Evolutionary conservation across 1,140 invertebrate species (phyloP).

Genomic region (Brachionus koreanus): DNA sequence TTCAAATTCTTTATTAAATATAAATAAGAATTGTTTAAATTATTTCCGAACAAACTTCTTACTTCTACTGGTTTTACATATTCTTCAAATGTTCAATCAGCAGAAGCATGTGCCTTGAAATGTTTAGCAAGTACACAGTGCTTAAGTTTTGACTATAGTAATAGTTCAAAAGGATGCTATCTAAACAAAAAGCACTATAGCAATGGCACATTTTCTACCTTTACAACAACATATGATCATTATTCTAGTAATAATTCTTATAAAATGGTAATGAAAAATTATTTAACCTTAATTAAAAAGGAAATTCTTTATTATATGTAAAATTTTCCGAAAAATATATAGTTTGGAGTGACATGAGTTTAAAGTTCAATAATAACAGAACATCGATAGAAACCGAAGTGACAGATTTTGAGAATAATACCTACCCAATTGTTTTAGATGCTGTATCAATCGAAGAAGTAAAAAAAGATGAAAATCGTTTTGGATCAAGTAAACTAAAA

Average conservation of each 20-base stretch:
- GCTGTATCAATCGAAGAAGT: neutral
- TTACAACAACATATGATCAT: neutral
- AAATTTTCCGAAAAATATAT: slow-evolving; percentile 20
- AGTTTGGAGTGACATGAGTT: neutral
- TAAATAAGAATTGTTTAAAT: neutral
- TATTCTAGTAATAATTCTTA: neutral
- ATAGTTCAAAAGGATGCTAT: slow-evolving; percentile 8
- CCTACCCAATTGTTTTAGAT: neutral
- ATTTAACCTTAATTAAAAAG: neutral
- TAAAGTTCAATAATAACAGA: neutral
- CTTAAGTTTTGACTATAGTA: slow-evolving; percentile 34
- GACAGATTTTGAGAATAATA: neutral
- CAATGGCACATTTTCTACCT: neutral
- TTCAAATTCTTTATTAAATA: neutral
- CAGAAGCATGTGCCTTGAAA: neutral
- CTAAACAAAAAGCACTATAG: slow-evolving; percentile 31
- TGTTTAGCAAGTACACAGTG: slow-evolving; percentile 1
- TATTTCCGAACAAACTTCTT: neutral
- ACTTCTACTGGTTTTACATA: neutral
- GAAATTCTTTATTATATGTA: slow-evolving; percentile 3
- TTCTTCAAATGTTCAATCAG: neutral
- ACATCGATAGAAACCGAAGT: neutral
- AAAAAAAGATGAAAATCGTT: slow-evolving; percentile 7
- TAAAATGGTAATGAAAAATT: neutral
- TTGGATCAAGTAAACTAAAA: slow-evolving; percentile 20